Base-by-base conservation (phyloP, 2,888 invertebrate species). In the Phytoseiulus persimilis region DNA sequence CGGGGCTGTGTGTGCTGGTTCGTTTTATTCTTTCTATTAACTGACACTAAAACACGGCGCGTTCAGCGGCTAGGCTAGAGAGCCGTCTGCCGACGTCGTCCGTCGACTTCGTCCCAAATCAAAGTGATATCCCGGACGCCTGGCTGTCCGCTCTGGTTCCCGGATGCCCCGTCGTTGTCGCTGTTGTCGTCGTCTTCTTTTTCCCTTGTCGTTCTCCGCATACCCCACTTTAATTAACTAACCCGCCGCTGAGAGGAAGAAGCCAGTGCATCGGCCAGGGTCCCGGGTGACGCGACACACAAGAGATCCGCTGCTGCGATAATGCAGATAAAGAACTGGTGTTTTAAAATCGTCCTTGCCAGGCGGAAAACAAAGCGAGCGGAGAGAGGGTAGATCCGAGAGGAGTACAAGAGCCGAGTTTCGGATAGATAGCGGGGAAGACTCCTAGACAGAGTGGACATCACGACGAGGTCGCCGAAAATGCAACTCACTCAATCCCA, bases 191-290 rank as follows among this genome's bases (percentile, higher is more conserved):
- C 65, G 65, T 65, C 65, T 65, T 65, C 65, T 65, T 65, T 65
- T 65, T 65, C 65, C 65, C 65, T 65, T 65, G 65, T 65, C 65
- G 65, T 65, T 65, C 65, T 65, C 65, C 9, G 65, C 65, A 65
- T 65, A 87, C 33, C 87, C 87, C 87, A 87, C 87, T 87, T 87
- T 87, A 87, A 87, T 87, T 87, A 87, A 87, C 87, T 32, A 31
- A 87, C 33, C 87, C 87, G 87, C 87, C 87, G 87, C 87, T 45
- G 33, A 39, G 31, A 87, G 87, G 87, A 32, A 39, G 87, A 31
- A 32, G 65, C 65, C 65, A 65, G 65, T 65, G 65, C 65, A 65
- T 65, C 65, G 65, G 65, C 65, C 28, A 65, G 65, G 65, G 65
- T 65, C 65, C 65, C 65, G 65, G 65, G 65, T 65, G 65, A 65